Base-by-base conservation (phyloP, 2,888 invertebrate genomes). In the Slavum lentiscoides region DNA sequence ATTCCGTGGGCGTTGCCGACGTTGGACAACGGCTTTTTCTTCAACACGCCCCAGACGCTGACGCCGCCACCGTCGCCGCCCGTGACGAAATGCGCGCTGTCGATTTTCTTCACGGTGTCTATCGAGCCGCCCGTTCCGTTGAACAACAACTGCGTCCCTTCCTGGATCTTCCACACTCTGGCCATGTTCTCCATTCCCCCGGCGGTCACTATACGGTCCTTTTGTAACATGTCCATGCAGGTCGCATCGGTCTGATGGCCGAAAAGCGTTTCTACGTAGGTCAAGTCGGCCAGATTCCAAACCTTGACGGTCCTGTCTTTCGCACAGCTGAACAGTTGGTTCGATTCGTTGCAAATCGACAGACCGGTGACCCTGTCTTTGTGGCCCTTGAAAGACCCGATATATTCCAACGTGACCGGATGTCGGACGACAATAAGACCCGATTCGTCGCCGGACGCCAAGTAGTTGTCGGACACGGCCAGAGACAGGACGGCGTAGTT, bases 231-330 rank as follows among this genome's bases (percentile, higher is more conserved):
- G 88, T 98, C 98, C 83, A 99, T 93, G 13, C 92, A 91, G 7
- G 94, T 93, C 13, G 98, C 91, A 3, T 90, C 89, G 84, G 93
- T 92, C 87, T 97, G 94, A 87, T 99, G 98, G 6, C 98, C 98
- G 88, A 94, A 92, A 89, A 98, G 88, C 75, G 95, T 95, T 88
- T 98, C 98, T 15, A 97, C 93, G 87, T 97, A 98, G 2, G 94
- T 92, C 94, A 97, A 94, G 87, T 98, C 97, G 88, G 96, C 95
- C 77, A 98, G 88, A 84, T 94, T 95, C 98, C 98, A 99, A 82
- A 97, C 92, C 89, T 97, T 96, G 0, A 97, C 92, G 21, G 93
- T 91, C 84, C 92, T 89, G 86, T 94, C 94, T 86, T 84, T 82
- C 15, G 85, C 85, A 68, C 84, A 83, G 82, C 84, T 94, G 92